Evolutionary conservation across 2,113 vertebrate species (phyloP).

Genomic region (Oceanites oceanicus): DNA sequence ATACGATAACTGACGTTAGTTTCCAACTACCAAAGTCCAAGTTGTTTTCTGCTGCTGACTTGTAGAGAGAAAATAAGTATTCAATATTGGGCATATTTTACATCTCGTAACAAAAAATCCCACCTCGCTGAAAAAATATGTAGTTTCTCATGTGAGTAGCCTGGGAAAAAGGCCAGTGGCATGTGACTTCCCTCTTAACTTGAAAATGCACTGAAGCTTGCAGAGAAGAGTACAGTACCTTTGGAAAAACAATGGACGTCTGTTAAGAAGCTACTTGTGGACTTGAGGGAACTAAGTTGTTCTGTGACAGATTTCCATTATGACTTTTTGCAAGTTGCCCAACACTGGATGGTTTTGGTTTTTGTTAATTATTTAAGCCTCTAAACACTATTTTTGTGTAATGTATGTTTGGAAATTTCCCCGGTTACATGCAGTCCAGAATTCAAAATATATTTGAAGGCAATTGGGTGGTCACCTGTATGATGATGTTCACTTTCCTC

Average conservation of each 20-base stretch:
- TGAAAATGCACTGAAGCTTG: background rate
- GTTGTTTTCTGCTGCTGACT: background rate
- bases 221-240: background rate
- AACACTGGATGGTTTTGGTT: background rate
- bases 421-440: background rate
- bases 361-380: background rate
- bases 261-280: background rate
- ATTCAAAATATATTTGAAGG: background rate
- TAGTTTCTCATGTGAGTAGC: background rate
- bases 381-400: background rate
- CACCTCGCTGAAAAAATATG: background rate
- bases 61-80: background rate
- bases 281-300: background rate
- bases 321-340: background rate
- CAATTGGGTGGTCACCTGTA: background rate
- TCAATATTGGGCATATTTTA: background rate
- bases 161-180: background rate
- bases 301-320: background rate
- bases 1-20: background rate
- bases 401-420: background rate
- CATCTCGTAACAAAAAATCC: background rate
- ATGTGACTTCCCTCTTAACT: background rate
- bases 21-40: background rate
- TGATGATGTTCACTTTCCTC: background rate
- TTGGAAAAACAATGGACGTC: background rate